Evolutionary conservation across 2,113 vertebrate genomes (phyloP), one percentile per base, ranked within the genome.

Genomic region (Hypocryptadius cinnamomeus): DNA sequence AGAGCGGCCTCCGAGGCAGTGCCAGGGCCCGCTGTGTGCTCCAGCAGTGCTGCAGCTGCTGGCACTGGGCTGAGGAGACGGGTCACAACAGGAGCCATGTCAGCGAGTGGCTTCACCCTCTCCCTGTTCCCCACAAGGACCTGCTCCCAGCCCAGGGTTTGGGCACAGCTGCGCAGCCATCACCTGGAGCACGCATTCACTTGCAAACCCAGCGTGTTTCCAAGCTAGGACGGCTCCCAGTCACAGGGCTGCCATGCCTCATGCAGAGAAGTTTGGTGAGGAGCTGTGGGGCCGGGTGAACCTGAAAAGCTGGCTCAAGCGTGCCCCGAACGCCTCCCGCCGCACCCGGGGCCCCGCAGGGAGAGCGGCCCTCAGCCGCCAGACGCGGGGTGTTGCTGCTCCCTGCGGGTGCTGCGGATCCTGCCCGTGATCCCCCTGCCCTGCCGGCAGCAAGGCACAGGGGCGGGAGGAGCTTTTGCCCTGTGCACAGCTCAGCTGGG

Each of bases 51-150:
- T 24, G 35, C 2, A 2, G 45, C 59, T 10, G 3, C 77, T 3
- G n/a, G 47, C 1, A 6, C 44, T 10, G 33, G 37, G 40, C 72
- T 45, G 9, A 11, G 33, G 64, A 70, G 22, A 71, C 21, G 7
- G 13, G 4, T 13, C 3, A 1, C 6, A 30, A 44, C 16, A 35
- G 37, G 21, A 73, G 17, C 2, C 3, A 2, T 2, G 12, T 0
- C 2, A 45, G 35, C 0, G 0, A 8, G 45, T 8, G 40, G 22
- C 79, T 87, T 79, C 70, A 33, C 4, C 13, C 31, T 17, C 60
- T 64, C 28, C 39, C 22, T 4, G 0, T 17, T 13, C 2, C 37
- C 44, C 6, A 39, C 23, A 13, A 78, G 60, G 22, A 78, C 65
- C 31, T 42, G n/a, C 27, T 17, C 56, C 20, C 10, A 27, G 33